Evolutionary conservation across 2,113 vertebrate genomes (phyloP), one percentile per base, ranked within the genome.

Genomic region (Cranoglanis bouderius): DNA sequence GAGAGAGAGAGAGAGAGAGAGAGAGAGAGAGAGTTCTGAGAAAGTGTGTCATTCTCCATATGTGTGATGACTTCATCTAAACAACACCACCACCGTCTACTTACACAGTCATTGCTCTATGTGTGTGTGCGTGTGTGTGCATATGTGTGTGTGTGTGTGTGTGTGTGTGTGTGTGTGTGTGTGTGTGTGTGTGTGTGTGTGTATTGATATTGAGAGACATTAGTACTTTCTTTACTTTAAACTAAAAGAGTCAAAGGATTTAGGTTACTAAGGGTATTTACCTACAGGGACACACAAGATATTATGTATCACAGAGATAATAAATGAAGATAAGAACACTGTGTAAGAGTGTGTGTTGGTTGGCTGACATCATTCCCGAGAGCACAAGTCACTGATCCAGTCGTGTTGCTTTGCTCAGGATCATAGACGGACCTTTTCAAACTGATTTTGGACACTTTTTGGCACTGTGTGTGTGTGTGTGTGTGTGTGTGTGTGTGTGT

Each of bases 21-120:
- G 24, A 63, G 59, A 70, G 40, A 88, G 87, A 57, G 59, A 72
- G 83, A 85, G 78, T 82, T 70, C 84, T 89, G 84, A 85, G 84
- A 85, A 89, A 88, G 43, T 89, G 88, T 91, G 90, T 90, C 88
- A 88, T 84, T 88, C 88, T 84, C 90, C 90, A 91, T 84, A 91
- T 91, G 90, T 91, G 70, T 84, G 61, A 57, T 91, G 90, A 91
- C 90, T 88, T 90, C 88, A 91, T 91, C 70, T 80, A 78, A 91
- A 89, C 88, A 85, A 21, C 80, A 84, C 32, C 78, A 84, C 32
- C 78, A 86, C 84, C 26, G 61, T 87, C 65, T 88, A 87, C 85
- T 81, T 75, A 32, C 55, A 38, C 35, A 70, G 51, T 43, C 55
- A 40, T 40, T 4, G 10, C 19, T 38, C 51, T 32, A 3, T 55